Percentiles rank a stretch among this genome's conserved stretches.
Evolutionary conservation across 2,797 vertebrate species (phyloP).

Genomic region (Halcyon chelicuti): DNA sequence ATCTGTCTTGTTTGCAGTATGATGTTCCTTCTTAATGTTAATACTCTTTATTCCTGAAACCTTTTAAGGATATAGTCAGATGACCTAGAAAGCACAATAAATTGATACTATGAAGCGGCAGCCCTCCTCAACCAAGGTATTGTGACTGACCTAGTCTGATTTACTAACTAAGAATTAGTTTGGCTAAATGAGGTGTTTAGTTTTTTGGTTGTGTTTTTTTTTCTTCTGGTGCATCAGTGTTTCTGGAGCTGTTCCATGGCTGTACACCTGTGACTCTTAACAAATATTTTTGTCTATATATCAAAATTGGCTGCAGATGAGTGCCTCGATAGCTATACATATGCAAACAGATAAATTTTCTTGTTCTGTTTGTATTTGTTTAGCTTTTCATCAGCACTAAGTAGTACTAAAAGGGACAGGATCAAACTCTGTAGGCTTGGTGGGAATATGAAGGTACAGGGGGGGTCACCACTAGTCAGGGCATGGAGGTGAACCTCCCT

Average conservation of each 20-base stretch:
- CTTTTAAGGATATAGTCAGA: not conserved
- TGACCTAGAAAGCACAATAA: conserved; percentile 5
- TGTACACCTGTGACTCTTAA: not conserved
- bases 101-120: not conserved
- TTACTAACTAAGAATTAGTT: not conserved
- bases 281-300: not conserved
- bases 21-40: not conserved
- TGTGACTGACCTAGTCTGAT: not conserved
- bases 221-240: not conserved
- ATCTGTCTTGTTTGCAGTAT: not conserved
- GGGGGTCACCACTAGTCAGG: not conserved
- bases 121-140: not conserved
- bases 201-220: not conserved
- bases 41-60: not conserved
- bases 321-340: not conserved
- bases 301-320: not conserved
- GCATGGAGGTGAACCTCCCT: not conserved
- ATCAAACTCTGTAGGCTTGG: accelerated
- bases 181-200: not conserved
- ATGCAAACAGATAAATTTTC: not conserved
- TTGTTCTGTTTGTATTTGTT: not conserved
- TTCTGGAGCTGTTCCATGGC: not conserved
- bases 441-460: not conserved
- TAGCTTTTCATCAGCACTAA: not conserved
- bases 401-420: not conserved